Conservation (phyloP, 2,113 vertebrate genomes). For the Amblyornis subalaris region DNA sequence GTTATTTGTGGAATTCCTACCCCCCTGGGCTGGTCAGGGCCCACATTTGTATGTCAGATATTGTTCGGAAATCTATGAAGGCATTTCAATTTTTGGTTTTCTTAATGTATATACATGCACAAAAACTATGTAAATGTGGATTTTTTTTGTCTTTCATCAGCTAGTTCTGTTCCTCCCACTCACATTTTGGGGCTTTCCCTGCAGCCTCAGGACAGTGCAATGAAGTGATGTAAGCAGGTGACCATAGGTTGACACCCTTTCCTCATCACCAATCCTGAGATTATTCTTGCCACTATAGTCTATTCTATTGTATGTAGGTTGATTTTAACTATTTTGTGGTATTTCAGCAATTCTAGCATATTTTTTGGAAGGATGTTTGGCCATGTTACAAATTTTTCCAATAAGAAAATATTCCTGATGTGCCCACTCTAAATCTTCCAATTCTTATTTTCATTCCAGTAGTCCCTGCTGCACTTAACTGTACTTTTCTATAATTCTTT, state of each 20-base stretch:
- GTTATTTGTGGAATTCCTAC: not conserved
- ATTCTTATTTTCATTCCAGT: slow-evolving; percentile 14
- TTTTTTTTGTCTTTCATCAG: not conserved
- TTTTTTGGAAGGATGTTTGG: not conserved
- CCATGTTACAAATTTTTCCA: not conserved
- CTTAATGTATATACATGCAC: not conserved
- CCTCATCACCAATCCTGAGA: not conserved
- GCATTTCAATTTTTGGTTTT: not conserved
- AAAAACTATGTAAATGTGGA: not conserved
- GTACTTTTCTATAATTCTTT: not conserved
- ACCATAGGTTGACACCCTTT: not conserved
- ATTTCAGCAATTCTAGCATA: not conserved
- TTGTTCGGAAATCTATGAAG: not conserved
- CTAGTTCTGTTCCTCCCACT: not conserved
- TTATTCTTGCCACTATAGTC: not conserved
- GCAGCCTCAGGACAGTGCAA: not conserved
- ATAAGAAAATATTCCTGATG: not conserved
- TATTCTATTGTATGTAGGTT: not conserved
- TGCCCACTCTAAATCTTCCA: not conserved
- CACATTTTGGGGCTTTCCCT: not conserved
- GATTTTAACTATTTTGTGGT: not conserved
- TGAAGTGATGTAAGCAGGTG: not conserved
- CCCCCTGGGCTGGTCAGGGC: not conserved
- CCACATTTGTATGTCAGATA: not conserved
- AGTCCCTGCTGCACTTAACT: not conserved